Evolutionary conservation across 1,140 invertebrate species (phyloP).

Genomic region (Drosophila kikkawai): DNA sequence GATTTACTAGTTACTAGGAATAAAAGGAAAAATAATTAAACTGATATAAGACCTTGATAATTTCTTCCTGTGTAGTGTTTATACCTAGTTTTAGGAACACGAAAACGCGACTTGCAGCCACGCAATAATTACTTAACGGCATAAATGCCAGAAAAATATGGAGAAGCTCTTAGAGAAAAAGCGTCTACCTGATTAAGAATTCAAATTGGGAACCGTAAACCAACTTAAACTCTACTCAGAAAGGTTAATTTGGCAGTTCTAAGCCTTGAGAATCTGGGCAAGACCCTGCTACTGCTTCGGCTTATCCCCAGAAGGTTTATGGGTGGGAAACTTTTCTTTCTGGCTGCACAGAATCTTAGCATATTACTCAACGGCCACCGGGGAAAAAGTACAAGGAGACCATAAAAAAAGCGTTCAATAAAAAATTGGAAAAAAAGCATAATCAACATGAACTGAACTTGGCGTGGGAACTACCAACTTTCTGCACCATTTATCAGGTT

Average conservation of each 20-base stretch:
- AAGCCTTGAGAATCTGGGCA: background rate
- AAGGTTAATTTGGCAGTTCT: conserved; percentile 21
- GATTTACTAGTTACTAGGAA: too few relatives aligned
- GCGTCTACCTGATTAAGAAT: conserved; percentile 12
- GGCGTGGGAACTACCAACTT: conserved; percentile 48
- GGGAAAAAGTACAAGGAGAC: conserved; percentile 21
- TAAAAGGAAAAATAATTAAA: background rate
- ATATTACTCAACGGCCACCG: conserved; percentile 39
- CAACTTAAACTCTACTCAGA: conserved; percentile 4
- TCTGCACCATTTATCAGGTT: conserved; percentile 52
- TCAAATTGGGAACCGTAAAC: conserved; percentile 19
- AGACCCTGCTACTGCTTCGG: background rate
- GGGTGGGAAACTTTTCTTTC: conserved; percentile 24
- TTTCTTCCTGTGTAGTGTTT: background rate
- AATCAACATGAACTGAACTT: conserved; percentile 45
- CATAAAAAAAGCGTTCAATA: conserved; percentile 37
- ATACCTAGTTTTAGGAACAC: background rate
- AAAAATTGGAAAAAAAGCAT: conserved; percentile 50
- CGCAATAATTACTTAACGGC: conserved; percentile 23
- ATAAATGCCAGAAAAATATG: conserved; percentile 1
- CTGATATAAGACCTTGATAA: background rate
- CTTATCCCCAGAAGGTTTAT: conserved; percentile 23
- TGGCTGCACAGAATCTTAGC: conserved; percentile 29
- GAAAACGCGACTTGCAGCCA: conserved; percentile 3
- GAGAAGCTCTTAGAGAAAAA: background rate